Evolutionary conservation across 2,888 invertebrate species (phyloP).

Genomic region (Dryobota labecula): DNA sequence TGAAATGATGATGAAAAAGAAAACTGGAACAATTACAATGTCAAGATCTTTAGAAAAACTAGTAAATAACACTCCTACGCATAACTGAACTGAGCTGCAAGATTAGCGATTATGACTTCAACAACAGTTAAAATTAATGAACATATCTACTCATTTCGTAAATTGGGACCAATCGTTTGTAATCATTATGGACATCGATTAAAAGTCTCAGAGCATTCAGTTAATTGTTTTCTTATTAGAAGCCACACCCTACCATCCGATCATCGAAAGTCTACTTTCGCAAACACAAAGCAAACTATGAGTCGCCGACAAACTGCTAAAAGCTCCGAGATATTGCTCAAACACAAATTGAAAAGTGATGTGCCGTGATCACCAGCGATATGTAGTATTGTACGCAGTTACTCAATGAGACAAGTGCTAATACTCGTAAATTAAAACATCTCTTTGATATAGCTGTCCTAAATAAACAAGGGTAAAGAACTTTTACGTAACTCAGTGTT

Average conservation of each 20-base stretch:
- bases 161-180: conserved; percentile 32
- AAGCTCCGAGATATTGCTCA: conserved; percentile 76
- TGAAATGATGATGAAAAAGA: too few species aligned
- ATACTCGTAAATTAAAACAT: conserved; percentile 86
- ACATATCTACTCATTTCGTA: conserved; percentile 8
- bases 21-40: conserved; percentile 22
- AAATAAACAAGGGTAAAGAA: conserved; percentile 90
- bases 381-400: conserved; percentile 73
- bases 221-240: conserved; percentile 39
- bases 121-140: conserved; percentile 41
- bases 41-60: conserved; percentile 8
- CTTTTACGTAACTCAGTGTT: conserved; percentile 87
- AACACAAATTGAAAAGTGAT: conserved; percentile 78
- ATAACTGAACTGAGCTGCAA: conserved; percentile 20
- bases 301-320: conserved; percentile 71
- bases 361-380: conserved; percentile 70
- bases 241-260: conserved; percentile 47
- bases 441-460: conserved; percentile 85
- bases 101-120: conserved; percentile 43
- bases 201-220: conserved; percentile 20
- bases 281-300: conserved; percentile 70
- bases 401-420: conserved; percentile 81
- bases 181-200: conserved; percentile 37
- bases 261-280: conserved; percentile 68
- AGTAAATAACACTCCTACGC: conserved; percentile 38